Base-by-base conservation (phyloP, 2,797 vertebrate genomes). In the Meriones psammophilus region DNA sequence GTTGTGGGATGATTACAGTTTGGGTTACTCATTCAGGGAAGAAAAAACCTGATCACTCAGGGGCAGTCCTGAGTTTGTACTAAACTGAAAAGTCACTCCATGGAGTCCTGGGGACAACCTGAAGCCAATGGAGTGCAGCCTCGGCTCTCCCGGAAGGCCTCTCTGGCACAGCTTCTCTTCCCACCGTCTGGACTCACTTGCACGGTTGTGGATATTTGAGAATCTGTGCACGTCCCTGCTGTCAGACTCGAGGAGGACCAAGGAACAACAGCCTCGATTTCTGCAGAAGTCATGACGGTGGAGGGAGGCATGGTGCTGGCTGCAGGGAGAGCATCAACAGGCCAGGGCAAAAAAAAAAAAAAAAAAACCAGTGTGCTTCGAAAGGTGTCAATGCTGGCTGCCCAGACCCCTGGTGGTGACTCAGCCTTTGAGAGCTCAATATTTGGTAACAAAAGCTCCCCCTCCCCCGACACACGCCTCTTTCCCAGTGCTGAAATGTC, bases 391-490 rank as follows among this genome's bases (percentile, higher is more conserved):
- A 58, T 17, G 14, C 24, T 80, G 90, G 39, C 58, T 14, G 5
- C 30, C 50, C 50, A 92, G 74, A 68, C 24, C 54, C 30, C 64
- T 5, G 64, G 66, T 2, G 28, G 73, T 64, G 83, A 92, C 69
- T 95, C 62, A 69, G 20, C 73, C 83, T 92, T 79, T 24, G 93
- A 73, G 93, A 90, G 50, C 33, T 95, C 62, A 73, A 26, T 95
- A 69, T 88, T 93, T 86, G 62, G 30, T 84, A 84, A 50, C 64
- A 83, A 90, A 93, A 90, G 46, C 30, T 81, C 66, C 33, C 20
- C 42, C 10, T 10, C 50, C 8, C 50, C 50, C 50, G 8, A 50
- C 50, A 50, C 50, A 50, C 50, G 77, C 85, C 88, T 68, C 54
- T 88, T 17, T 87, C 54, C 71, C 66, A 62, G 26, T 60, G 46